phyloP scores from a whole-genome alignment of 2,888 invertebrate genomes.

The Tyria jacobaeae region DNA sequence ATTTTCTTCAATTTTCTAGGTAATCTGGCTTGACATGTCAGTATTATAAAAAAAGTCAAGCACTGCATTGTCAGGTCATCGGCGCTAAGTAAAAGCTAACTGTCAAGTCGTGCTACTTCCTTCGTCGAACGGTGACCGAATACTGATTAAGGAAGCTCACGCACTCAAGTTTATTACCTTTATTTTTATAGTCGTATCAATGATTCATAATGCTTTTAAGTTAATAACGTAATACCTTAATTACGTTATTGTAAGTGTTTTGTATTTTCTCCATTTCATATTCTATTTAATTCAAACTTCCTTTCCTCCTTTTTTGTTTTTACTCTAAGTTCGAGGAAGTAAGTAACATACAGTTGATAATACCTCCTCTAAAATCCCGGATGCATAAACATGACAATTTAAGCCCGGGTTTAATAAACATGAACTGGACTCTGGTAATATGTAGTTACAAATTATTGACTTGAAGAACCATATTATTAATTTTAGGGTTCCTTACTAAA shows the following conservation, averaged over 20 bases:
- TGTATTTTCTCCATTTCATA: not conserved
- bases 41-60: not conserved
- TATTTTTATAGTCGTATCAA: constrained; percentile 8
- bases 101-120: constrained; percentile 63
- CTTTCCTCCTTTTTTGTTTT: no score
- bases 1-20: not conserved
- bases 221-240: no score
- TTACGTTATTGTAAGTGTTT: not conserved
- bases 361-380: no score
- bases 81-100: constrained; percentile 64
- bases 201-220: constrained; percentile 8
- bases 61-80: constrained; percentile 53
- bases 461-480: no score
- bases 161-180: constrained; percentile 40
- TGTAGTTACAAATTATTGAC: no score
- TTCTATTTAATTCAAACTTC: no score
- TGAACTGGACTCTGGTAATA: no score
- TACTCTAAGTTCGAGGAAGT: no score
- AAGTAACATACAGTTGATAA: no score
- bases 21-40: not conserved
- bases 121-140: constrained; percentile 48
- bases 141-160: constrained; percentile 53
- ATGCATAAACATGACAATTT: no score
- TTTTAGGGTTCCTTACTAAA: no score
- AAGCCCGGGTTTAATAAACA: no score